phyloP scores from a whole-genome alignment of 2,888 invertebrate genomes.

The Vanessa cardui region DNA sequence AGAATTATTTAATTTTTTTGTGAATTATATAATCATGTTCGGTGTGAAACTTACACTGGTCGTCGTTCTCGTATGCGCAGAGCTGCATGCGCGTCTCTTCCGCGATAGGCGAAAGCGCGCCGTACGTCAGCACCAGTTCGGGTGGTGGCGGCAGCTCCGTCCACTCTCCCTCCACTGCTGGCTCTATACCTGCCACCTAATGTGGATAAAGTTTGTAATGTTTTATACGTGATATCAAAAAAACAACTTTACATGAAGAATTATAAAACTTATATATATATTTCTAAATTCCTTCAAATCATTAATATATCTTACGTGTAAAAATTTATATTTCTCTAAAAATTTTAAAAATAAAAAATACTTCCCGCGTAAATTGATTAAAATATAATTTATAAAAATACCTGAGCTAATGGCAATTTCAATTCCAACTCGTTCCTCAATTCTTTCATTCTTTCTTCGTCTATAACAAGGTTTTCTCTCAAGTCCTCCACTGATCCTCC shows the following conservation, averaged over 20 bases:
- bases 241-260: too few relatives aligned
- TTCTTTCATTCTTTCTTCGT: slow-evolving; percentile 88
- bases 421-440: slow-evolving; percentile 87
- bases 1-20: too few relatives aligned
- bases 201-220: too few relatives aligned
- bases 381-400: slow-evolving; percentile 45
- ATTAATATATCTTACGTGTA: too few relatives aligned
- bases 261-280: too few relatives aligned
- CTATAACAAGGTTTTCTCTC: slow-evolving; percentile 83
- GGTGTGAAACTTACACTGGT: slow-evolving; percentile 58
- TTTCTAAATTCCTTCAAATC: too few relatives aligned
- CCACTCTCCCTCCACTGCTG: slow-evolving; percentile 47
- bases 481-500: slow-evolving; percentile 76
- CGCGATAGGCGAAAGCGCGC: slow-evolving; percentile 73
- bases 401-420: slow-evolving; percentile 87
- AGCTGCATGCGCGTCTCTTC: slow-evolving; percentile 74
- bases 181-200: slow-evolving; percentile 66
- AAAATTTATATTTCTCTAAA: too few relatives aligned
- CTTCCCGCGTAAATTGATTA: too few relatives aligned
- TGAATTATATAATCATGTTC: background rate
- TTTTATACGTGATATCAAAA: too few relatives aligned
- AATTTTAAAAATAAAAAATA: too few relatives aligned
- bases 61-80: slow-evolving; percentile 71
- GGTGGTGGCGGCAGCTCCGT: slow-evolving; percentile 60
- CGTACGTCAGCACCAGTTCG: slow-evolving; percentile 68